phyloP scores from a whole-genome alignment of 1,140 invertebrate species.

The Anthonomus grandis region DNA sequence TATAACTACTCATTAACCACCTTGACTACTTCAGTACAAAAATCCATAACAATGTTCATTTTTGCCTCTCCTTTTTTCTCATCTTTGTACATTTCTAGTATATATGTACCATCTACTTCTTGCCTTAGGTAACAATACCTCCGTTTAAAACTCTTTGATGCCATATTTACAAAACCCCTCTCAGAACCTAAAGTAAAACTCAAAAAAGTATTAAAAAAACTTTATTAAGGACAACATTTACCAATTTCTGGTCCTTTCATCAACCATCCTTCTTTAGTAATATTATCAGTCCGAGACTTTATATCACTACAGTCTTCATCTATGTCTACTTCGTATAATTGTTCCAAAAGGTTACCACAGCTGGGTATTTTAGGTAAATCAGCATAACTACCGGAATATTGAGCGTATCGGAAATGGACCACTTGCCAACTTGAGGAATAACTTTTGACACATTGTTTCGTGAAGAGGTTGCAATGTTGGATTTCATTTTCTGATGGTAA shows the following conservation, averaged over 20 bases:
- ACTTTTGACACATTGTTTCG: conserved; percentile 80
- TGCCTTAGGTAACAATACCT: conserved; percentile 84
- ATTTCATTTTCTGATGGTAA: conserved; percentile 57
- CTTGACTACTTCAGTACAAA: conserved; percentile 82
- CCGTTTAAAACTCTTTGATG: conserved; percentile 86
- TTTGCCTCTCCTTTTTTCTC: conserved; percentile 87
- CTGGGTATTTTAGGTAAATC: conserved; percentile 74
- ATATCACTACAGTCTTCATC: conserved; percentile 78
- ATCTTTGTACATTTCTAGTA: conserved; percentile 89
- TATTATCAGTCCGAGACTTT: conserved; percentile 63
- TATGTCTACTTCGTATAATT: conserved; percentile 82
- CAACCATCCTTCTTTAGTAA: conserved; percentile 85
- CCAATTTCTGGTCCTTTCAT: conserved; percentile 85
- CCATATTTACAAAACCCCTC: conserved; percentile 80
- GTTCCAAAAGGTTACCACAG: conserved; percentile 68
- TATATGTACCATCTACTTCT: conserved; percentile 86
- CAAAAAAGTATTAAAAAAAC: background rate
- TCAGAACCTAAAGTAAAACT: conserved; percentile 56
- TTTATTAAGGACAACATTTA: conserved; percentile 17
- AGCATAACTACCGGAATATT: conserved; percentile 78
- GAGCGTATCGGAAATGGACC: conserved; percentile 83
- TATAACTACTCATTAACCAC: conserved; percentile 50
- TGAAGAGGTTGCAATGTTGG: conserved; percentile 66
- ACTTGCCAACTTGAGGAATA: conserved; percentile 85
- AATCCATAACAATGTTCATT: conserved; percentile 89